A percentile compares a stretch with the other conserved stretches of the same genome.
Evolutionary conservation across 2,797 vertebrate species (phyloP).

Genomic region (Phalanger gymnotis): DNA sequence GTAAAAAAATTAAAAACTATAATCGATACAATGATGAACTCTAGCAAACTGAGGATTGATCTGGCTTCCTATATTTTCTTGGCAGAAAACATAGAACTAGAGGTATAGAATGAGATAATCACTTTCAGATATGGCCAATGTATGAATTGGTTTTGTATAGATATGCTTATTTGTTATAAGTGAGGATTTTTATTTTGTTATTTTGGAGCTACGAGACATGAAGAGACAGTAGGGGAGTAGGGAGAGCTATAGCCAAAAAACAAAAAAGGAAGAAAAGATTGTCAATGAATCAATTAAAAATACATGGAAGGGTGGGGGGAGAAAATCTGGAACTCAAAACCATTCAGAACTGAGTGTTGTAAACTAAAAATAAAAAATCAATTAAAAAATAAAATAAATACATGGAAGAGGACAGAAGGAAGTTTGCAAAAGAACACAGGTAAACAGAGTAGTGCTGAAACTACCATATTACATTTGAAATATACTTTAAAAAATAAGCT

Average conservation of each 20-base stretch:
- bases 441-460: not conserved
- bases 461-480: not conserved
- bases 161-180: not conserved
- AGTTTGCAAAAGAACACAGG: not conserved
- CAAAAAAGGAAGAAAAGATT: too few species aligned
- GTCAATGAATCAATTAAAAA: not conserved
- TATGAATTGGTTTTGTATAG: not conserved
- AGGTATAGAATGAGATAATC: not conserved
- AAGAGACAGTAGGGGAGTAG: not conserved
- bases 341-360: too few species aligned
- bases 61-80: not conserved
- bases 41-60: not conserved
- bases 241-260: not conserved
- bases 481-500: not conserved
- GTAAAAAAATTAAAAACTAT: not conserved
- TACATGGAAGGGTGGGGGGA: not conserved
- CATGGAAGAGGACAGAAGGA: not conserved
- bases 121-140: not conserved
- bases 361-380: too few species aligned
- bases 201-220: not conserved
- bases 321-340: too few species aligned
- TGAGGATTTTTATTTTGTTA: not conserved
- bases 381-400: too few species aligned
- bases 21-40: not conserved
- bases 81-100: not conserved